These are phyloP conservation scores for Tachina grossa DNA, from an alignment of 2,888 invertebrate genomes.

Conservation along the genomic window DNA sequence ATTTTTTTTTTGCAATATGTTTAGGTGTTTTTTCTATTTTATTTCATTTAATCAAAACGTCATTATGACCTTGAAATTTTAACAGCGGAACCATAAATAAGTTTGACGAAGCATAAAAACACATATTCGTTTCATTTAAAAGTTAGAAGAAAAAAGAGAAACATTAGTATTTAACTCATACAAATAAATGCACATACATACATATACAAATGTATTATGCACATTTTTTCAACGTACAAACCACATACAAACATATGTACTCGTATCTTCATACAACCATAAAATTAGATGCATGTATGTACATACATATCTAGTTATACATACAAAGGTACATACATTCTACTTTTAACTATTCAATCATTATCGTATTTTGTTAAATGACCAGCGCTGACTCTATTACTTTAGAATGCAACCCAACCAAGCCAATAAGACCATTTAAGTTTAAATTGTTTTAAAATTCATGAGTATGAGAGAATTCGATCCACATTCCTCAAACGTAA, in stretches of 20 bases:
- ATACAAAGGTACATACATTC: background rate
- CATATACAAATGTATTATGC: conserved; percentile 2
- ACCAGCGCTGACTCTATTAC: conserved; percentile 3
- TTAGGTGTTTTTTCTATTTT: conserved; percentile 45
- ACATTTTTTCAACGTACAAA: background rate
- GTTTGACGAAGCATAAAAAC: conserved; percentile 71
- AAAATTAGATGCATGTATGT: background rate
- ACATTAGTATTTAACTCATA: conserved; percentile 33
- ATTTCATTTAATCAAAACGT: conserved; percentile 70
- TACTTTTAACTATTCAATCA: conserved; percentile 43
- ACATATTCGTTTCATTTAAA: conserved; percentile 51
- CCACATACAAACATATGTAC: background rate
- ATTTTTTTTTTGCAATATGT: conserved; percentile 35
- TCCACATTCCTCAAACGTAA: conserved; percentile 36
- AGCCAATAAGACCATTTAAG: conserved; percentile 17
- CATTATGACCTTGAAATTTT: conserved; percentile 80
- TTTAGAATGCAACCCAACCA: background rate
- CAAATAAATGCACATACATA: background rate
- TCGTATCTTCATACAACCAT: background rate
- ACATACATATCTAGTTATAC: background rate
- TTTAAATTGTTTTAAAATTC: conserved; percentile 19
- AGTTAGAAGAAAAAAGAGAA: conserved; percentile 37
- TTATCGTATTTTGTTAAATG: conserved; percentile 6
- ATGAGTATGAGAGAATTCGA: conserved; percentile 19
- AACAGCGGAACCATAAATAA: conserved; percentile 79